Evolutionary conservation across 2,888 invertebrate genomes (phyloP), one percentile per base, ranked within the genome.

Genomic region (Megastigmus dorsalis): DNA sequence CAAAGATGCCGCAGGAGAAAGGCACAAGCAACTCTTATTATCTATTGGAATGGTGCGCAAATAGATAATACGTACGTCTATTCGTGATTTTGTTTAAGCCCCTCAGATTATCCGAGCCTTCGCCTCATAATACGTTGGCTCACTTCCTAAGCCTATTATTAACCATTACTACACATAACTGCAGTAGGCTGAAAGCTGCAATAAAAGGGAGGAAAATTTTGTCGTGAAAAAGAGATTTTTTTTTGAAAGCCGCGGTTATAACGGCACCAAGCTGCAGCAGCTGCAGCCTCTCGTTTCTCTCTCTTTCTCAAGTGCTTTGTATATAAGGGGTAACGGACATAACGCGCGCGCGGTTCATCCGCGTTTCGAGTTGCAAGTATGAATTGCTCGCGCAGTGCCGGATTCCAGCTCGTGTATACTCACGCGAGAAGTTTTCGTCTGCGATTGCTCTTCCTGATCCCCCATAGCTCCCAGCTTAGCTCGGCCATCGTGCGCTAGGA

Each of bases 241-340:
- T 30, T 45, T 10, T n/a, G n/a, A n/a, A n/a, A 23, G 2, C 13
- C 38, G 15, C 23, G 45, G 30, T 2, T n/a, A 15, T 62, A 62
- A 62, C 62, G 45, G 45, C 43, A 45, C 33, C 15, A 10, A 9
- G 9, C 4, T 36, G 36, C 6, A 52, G 52, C 52, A 20, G 36
- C 6, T 26, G 52, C 52, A 20, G 18, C 26, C 23, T 23, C n/a
- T n/a, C n/a, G n/a, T n/a, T n/a, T n/a, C n/a, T n/a, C n/a, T n/a
- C n/a, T n/a, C n/a, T n/a, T n/a, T n/a, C n/a, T n/a, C 28, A 13
- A 28, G 23, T 5, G 43, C 33, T 62, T 62, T 62, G 30, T 62
- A 62, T 62, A 18, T 62, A 62, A n/a, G n/a, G 28, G 10, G 9
- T 62, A 62, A 62, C 62, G 62, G 62, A 23, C 30, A 45, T 48